Base-by-base conservation (phyloP, 2,113 vertebrate species). In the Corythaixoides concolor region DNA sequence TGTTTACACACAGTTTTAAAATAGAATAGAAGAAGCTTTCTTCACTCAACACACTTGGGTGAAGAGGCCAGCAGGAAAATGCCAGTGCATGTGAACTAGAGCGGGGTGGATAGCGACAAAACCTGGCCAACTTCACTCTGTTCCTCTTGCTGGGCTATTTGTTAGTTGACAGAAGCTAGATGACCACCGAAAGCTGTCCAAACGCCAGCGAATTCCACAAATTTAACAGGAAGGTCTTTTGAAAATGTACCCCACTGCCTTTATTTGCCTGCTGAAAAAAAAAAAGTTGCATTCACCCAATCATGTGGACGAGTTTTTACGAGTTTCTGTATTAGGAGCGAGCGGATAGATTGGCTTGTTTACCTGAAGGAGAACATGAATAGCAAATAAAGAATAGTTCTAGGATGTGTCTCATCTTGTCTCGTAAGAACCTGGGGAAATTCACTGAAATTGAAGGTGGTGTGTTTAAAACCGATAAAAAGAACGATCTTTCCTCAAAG, bases 1-100 rank as follows among this genome's bases (percentile, higher is more conserved):
- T 94, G 96, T 96, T 94, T 91, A 94, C 90, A 86, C 88, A 97
- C 88, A 94, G 95, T 94, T 96, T 96, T 95, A 94, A 92, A 96
- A 92, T 0, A 95, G 90, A 97, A 95, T 90, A 95, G 93, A 92
- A 95, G 91, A 37, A 90, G 93, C 93, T 95, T 97, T 95, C 95
- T 96, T 97, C 96, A 95, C 97, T 96, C 97, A 88, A 85, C 93
- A 85, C 89, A 94, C 91, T 95, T 91, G 95, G 94, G 93, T 97
- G 93, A 95, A 97, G 97, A 97, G 96, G 97, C 94, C 89, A 95
- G 96, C 53, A 85, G 83, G 89, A 96, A 93, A 95, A 97, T 91
- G 94, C 87, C 95, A 92, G 87, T 12, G 13, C 64, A 88, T 88
- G 87, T 27, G 85, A 95, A 95, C 64, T 55, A 78, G 41, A 96